phyloP scores from a whole-genome alignment of 2,797 vertebrate species.

The Malacoraja senta region DNA sequence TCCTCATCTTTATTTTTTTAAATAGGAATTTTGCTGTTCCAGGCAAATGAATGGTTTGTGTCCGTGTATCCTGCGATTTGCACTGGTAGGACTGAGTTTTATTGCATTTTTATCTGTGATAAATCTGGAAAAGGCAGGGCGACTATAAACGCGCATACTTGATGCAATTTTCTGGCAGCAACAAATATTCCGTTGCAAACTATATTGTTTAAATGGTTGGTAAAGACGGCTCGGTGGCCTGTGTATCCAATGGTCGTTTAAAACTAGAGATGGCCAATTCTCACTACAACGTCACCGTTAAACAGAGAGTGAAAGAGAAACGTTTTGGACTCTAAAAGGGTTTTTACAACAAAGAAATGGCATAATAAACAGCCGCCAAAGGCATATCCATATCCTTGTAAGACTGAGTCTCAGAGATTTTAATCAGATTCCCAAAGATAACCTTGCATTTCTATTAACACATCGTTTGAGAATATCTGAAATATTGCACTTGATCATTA shows the following conservation, averaged over 20 bases:
- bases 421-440: constrained; percentile 18
- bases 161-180: background rate
- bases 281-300: background rate
- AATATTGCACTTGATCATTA: constrained; percentile 5
- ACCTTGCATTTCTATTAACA: background rate
- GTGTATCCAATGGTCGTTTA: background rate
- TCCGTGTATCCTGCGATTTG: background rate
- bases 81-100: background rate
- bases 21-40: background rate
- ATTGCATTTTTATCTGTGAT: background rate
- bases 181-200: background rate
- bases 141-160: background rate
- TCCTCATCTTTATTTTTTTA: background rate
- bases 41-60: background rate
- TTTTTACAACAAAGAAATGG: background rate
- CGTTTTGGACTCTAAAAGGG: background rate
- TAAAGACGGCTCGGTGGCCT: background rate
- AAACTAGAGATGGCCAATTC: background rate
- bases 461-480: constrained; percentile 17
- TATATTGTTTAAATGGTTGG: background rate
- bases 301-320: background rate
- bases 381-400: no score
- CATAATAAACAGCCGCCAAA: background rate
- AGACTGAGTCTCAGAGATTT: background rate
- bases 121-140: background rate